phyloP scores from a whole-genome alignment of 2,113 vertebrate genomes.

The Erythrocercus mccallii region DNA sequence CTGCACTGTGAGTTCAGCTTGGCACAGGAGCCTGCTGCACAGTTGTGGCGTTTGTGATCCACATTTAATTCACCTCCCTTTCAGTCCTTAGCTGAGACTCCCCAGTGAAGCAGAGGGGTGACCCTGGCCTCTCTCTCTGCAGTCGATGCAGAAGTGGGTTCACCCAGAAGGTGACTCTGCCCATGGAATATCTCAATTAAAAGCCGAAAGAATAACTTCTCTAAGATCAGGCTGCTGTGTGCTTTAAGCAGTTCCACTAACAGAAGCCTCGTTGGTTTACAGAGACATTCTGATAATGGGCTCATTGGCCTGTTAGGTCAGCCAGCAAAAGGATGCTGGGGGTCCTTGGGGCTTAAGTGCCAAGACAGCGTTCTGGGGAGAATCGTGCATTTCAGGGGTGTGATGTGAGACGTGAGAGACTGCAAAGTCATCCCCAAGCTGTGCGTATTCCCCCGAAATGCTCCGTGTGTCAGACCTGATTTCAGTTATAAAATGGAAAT shows the following conservation, averaged over 20 bases:
- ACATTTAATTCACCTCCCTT: background rate
- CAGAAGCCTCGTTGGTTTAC: background rate
- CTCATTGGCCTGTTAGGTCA: conserved; percentile 44
- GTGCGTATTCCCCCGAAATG: conserved; percentile 27
- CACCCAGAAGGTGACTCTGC: conserved; percentile 1
- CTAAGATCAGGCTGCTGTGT: background rate
- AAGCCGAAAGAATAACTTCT: background rate
- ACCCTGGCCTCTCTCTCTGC: background rate
- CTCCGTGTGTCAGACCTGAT: background rate
- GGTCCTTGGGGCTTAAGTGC: conserved; percentile 16
- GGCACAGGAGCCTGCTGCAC: background rate
- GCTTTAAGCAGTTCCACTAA: conserved; percentile 1
- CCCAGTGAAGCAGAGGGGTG: background rate
- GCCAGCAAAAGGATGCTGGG: background rate
- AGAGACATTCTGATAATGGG: background rate
- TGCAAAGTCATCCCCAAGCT: conserved; percentile 15
- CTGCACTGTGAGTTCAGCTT: background rate
- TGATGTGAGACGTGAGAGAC: background rate
- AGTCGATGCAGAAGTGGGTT: background rate
- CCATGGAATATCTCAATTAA: conserved; percentile 2
- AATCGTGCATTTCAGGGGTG: conserved; percentile 17
- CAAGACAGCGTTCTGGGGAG: background rate
- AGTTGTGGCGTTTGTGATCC: background rate
- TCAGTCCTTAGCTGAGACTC: background rate
- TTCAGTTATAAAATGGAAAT: conserved; percentile 45